Base-by-base conservation (phyloP, 1,140 invertebrate genomes). In the Mamestra configurata region DNA sequence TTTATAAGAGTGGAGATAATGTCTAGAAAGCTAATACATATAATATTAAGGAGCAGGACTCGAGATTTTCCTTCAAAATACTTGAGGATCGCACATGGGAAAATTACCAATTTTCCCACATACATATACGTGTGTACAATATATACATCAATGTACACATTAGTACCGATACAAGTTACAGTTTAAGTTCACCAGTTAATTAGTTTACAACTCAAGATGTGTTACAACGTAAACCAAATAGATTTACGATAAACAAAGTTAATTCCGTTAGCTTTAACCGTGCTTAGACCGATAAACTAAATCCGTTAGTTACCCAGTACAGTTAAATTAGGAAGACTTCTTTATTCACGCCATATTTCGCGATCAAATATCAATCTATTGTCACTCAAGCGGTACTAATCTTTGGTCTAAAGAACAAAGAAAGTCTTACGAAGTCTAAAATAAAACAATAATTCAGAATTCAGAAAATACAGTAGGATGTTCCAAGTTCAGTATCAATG, bases 281-380 rank as follows among this genome's bases (percentile, higher is more conserved):
- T 40, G 51, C 18, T 55, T 51, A 37, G 18, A 43, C 51, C 24
- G 64, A 22, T 46, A 46, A 55, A 73, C 51, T 20, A 53, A 72
- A 20, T 61, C 73, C 37, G 40, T 76, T 61, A 71, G 46, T 18
- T 66, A 66, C 5, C 22, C n/a, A 0, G 24, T 18, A 71, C 43
- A 71, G 46, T 46, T 76, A 27, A 22, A 11, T 68, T 27, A 64
- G 35, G n/a, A 37, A 24, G 71, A 24, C 35, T 40, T 13, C 35
- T 40, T 75, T 40, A 75, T 75, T 75, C 53, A 75, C 13, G 53
- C 71, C 71, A 75, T 75, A 75, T 59, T 75, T 75, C 51, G 51
- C 53, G 49, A 57, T 18, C 31, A 40, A 13, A 27, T 75, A 75
- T 59, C 71, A 75, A 73, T 59, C 71, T 59, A 13, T 1, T 59